A percentile compares a stretch with the other conserved stretches of the same genome.
phyloP scores from a whole-genome alignment of 2,888 invertebrate species.

The Neoscelio sp. region DNA sequence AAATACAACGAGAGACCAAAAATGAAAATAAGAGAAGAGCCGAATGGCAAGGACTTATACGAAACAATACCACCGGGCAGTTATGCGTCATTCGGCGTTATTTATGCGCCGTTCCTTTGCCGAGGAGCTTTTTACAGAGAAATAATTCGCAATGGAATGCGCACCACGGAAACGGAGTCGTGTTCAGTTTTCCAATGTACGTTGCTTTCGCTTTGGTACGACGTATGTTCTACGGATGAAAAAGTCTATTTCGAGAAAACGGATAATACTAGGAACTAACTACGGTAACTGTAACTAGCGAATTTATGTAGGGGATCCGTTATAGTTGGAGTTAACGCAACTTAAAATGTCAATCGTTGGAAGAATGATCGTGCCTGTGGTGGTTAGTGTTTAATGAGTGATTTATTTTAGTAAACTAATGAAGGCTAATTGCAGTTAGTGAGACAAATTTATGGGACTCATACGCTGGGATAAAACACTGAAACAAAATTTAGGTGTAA shows the following conservation, averaged over 20 bases:
- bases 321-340: slow-evolving; percentile 25
- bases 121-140: slow-evolving; percentile 39
- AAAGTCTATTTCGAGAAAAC: slow-evolving; percentile 30
- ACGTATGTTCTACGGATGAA: slow-evolving; percentile 53
- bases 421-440: slow-evolving; percentile 16
- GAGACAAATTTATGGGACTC: slow-evolving; percentile 17
- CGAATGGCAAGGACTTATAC: slow-evolving; percentile 7
- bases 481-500: neutral
- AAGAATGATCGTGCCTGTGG: neutral
- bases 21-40: neutral
- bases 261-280: neutral
- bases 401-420: slow-evolving; percentile 19
- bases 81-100: slow-evolving; percentile 45
- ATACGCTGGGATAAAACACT: slow-evolving; percentile 4
- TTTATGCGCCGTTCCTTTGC: slow-evolving; percentile 50
- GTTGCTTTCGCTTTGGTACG: slow-evolving; percentile 11
- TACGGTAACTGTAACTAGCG: slow-evolving; percentile 40
- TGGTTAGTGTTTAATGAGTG: slow-evolving; percentile 25
- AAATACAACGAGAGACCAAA: neutral
- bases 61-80: slow-evolving; percentile 38
- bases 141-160: slow-evolving; percentile 61
- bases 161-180: slow-evolving; percentile 41
- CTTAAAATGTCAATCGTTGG: slow-evolving; percentile 42
- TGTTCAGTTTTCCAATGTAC: slow-evolving; percentile 48
- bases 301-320: slow-evolving; percentile 37